Evolutionary conservation across 2,888 invertebrate species (phyloP), one percentile per base, ranked within the genome.

Genomic region (Apodemia hepburni): DNA sequence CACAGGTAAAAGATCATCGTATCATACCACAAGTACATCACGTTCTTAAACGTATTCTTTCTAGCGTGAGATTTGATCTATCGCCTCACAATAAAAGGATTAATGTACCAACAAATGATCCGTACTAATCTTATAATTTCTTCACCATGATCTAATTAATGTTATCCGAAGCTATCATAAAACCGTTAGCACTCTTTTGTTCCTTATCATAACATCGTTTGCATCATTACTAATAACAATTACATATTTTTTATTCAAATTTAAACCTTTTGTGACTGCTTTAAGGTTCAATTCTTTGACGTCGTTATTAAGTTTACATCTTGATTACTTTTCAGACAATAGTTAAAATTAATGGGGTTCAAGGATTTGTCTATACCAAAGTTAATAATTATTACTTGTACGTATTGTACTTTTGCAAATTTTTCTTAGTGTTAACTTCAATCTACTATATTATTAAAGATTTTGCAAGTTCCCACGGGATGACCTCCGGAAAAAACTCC

Each of bases 111-210:
- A 54, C 54, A 54, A 54, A 54, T 54, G 54, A 54, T 54, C 54
- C 27, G 6, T 54, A n/a, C 15, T 15, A 54, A 54, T 54, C 54
- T 57, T 8, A 57, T 57, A 57, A 29, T 57, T 57, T 29, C 57
- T 29, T 57, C 27, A 57, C 27, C 29, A 29, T 57, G 57, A 29
- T 57, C 57, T 57, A 57, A 57, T 57, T 57, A 57, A n/a, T 57
- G 57, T 29, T 57, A 57, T 57, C n/a, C 27, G 11, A 29, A n/a
- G 57, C 57, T 57, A 29, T 57, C 29, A 15, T 15, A 57, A 57
- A 22, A 57, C 57, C 57, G 57, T 57, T 57, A 57, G 27, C 57
- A 57, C 57, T 51, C 51, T 57, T 54, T 57, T 57, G 57, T 57
- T 57, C 57, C n/a, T 57, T 57, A 57, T 57, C 57, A 29, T 57